Evolutionary conservation across 2,113 vertebrate species (phyloP), one percentile per base, ranked within the genome.

Genomic region (Zosterops hypoxanthus): DNA sequence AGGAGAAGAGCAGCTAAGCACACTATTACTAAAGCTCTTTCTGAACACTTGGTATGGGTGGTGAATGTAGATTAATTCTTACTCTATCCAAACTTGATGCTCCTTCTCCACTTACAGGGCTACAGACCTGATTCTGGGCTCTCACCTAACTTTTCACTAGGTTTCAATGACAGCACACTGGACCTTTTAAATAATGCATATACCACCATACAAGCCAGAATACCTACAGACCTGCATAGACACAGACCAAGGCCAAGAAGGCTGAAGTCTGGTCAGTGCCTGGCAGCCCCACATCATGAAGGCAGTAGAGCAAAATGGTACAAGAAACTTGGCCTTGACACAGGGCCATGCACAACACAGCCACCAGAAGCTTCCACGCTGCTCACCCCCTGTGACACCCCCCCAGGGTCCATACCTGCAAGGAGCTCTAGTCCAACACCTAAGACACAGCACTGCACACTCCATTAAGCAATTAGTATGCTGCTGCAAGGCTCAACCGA

Each of bases 201-300:
- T 36, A n/a, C 12, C 66, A 46, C 11, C 66, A 46, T 7, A 23
- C 23, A 15, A 36, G n/a, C 64, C 75, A 73, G 46, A 50, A 72
- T 9, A 89, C 0, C 0, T 14, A 72, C 14, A 64, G 41, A 63
- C 56, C 39, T 39, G 19, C 49, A 71, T 0, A 34, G 70, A 42
- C 25, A 47, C 50, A 55, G 46, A 56, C 4, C n/a, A n/a, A 20
- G 50, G 26, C 0, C 26, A 57, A 65, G 26, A 55, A 57, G 16
- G 41, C 46, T 20, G 6, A 77, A 69, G 52, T 20, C 31, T 4
- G 3, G 9, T 34, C 68, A 41, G 14, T 16, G 14, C 34, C 71
- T 31, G 9, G 59, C 50, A 86, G 71, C 44, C n/a, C 19, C 68
- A 47, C 16, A 53, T 41, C 59, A 47, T 7, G 8, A 82, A 6